Conservation (phyloP, 1,140 invertebrate species). For the Zophobas atratus region DNA sequence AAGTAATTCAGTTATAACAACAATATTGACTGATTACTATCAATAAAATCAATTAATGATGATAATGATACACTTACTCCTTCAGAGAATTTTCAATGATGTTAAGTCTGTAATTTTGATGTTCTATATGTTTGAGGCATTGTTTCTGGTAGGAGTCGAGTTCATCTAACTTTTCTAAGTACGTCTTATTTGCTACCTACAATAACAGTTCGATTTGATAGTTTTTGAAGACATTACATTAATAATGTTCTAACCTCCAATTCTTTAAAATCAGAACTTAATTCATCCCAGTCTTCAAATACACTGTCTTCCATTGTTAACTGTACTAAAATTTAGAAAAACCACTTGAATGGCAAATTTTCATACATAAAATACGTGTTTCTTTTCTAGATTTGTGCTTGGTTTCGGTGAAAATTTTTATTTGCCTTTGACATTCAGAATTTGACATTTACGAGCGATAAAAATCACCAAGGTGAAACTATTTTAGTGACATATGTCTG, state of each 20-base stretch:
- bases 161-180: slow-evolving; percentile 88
- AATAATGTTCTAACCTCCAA: slow-evolving; percentile 74
- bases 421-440: slow-evolving; percentile 3
- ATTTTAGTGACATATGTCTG: no score
- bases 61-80: slow-evolving; percentile 74
- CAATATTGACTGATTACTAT: neutral
- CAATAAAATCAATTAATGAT: slow-evolving; percentile 32
- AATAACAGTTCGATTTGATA: slow-evolving; percentile 58
- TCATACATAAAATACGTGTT: slow-evolving; percentile 17
- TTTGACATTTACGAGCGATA: neutral
- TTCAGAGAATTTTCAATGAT: slow-evolving; percentile 85
- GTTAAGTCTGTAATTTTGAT: slow-evolving; percentile 91
- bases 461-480: neutral
- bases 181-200: slow-evolving; percentile 85
- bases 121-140: slow-evolving; percentile 89
- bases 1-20: slow-evolving; percentile 36
- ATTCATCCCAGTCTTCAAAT: slow-evolving; percentile 83
- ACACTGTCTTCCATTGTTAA: slow-evolving; percentile 58
- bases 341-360: slow-evolving; percentile 7
- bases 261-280: slow-evolving; percentile 82
- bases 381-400: slow-evolving; percentile 6
- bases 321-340: neutral
- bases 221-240: slow-evolving; percentile 56
- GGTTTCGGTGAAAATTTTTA: neutral
- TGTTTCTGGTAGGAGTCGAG: slow-evolving; percentile 87